These are phyloP conservation scores for Aphaenogaster ashmeadi DNA, from an alignment of 1,140 invertebrate genomes.

Conservation along the genomic window DNA sequence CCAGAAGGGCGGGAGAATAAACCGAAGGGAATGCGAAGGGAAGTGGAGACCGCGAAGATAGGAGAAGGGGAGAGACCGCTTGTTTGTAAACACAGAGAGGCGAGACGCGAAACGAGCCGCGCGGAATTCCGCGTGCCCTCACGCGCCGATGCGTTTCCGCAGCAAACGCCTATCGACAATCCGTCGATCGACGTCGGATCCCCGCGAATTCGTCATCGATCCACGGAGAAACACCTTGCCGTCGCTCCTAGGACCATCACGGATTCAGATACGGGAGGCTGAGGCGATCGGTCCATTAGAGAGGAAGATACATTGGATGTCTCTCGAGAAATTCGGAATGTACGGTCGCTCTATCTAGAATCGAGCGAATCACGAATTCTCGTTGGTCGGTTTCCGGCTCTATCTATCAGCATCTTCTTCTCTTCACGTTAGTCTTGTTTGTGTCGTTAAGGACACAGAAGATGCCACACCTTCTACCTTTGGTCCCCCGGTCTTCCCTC, in stretches of 20 bases:
- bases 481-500: neutral
- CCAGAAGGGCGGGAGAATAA: neutral
- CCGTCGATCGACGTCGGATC: neutral
- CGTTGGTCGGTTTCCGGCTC: conserved; percentile 3
- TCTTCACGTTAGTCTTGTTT: neutral
- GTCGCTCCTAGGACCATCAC: no score
- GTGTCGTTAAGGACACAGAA: neutral
- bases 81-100: conserved; percentile 81
- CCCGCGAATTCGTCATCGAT: neutral
- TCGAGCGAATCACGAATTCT: conserved; percentile 3
- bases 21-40: conserved; percentile 18
- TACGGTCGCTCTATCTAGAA: neutral
- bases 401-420: neutral
- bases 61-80: conserved; percentile 29
- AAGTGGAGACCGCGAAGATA: conserved; percentile 21
- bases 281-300: neutral
- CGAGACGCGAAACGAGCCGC: conserved; percentile 33
- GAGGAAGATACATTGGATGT: neutral
- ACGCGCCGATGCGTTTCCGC: neutral
- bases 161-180: neutral
- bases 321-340: neutral
- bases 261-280: neutral
- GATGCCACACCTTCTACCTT: neutral
- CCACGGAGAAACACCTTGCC: neutral
- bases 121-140: conserved; percentile 1